These are phyloP conservation scores for Drosophila subsilvestris DNA, from an alignment of 2,888 invertebrate genomes.

Conservation along the genomic window DNA sequence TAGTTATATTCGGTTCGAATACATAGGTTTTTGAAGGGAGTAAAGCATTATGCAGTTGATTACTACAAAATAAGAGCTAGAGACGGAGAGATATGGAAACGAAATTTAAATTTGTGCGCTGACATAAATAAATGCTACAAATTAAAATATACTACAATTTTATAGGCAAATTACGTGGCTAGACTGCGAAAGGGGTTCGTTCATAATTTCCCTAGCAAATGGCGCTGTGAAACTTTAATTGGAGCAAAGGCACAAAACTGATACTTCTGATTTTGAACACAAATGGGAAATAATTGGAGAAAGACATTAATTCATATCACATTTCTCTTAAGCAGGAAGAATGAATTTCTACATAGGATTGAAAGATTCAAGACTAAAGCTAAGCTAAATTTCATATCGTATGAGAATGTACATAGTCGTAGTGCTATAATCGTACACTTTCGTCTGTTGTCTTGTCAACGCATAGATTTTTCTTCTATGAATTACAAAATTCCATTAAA, in stretches of 20 bases:
- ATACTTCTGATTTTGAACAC: not conserved
- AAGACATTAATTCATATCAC: not conserved
- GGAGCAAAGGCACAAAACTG: slow-evolving; percentile 9
- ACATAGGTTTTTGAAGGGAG: too few relatives aligned
- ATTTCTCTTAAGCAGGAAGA: not conserved
- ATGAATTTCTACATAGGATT: not conserved
- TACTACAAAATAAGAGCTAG: too few relatives aligned
- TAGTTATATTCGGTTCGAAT: too few relatives aligned
- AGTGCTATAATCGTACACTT: slow-evolving; percentile 28
- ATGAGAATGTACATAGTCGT: too few relatives aligned
- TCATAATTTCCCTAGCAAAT: slow-evolving; percentile 35
- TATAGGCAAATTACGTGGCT: slow-evolving; percentile 56
- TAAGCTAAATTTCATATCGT: too few relatives aligned
- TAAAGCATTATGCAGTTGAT: too few relatives aligned
- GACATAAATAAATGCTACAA: slow-evolving; percentile 50
- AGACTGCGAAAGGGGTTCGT: slow-evolving; percentile 34
- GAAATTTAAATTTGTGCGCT: too few relatives aligned
- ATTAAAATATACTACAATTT: slow-evolving; percentile 51
- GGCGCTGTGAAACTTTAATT: slow-evolving; percentile 41
- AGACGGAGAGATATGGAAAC: too few relatives aligned
- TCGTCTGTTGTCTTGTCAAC: too few relatives aligned
- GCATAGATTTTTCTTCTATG: not conserved
- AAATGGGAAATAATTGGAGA: not conserved
- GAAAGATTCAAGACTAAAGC: too few relatives aligned
- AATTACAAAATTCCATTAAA: not conserved